Percentiles rank a stretch among this genome's conserved stretches.
Conservation (phyloP, 2,888 invertebrate species). For the Euspilapteryx auroguttella region DNA sequence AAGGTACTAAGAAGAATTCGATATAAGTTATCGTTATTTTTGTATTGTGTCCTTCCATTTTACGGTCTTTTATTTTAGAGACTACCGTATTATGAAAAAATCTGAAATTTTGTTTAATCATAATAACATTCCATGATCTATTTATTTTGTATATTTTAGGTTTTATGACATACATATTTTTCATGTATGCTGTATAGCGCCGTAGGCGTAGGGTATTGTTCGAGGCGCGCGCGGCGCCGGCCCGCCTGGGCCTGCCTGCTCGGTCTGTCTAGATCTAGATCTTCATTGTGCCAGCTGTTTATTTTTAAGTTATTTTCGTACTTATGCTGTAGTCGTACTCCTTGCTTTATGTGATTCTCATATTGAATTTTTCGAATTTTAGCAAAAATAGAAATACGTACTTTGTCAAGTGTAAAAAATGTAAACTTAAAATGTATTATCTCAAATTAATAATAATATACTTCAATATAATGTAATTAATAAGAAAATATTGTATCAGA, state of each 20-base stretch:
- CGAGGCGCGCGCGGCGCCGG: too few species aligned
- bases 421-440: slow-evolving; percentile 27
- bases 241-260: too few species aligned
- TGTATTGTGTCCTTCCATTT: slow-evolving; percentile 31
- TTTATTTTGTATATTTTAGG: slow-evolving; percentile 58
- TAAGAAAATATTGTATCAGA: slow-evolving; percentile 26
- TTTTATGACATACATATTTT: slow-evolving; percentile 49
- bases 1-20: too few species aligned
- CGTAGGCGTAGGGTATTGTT: slow-evolving; percentile 33
- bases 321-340: slow-evolving; percentile 44
- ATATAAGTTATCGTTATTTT: too few species aligned
- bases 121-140: slow-evolving; percentile 59
- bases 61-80: too few species aligned
- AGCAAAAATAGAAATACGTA: slow-evolving; percentile 35
- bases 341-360: slow-evolving; percentile 47
- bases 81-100: too few species aligned
- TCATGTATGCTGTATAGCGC: slow-evolving; percentile 42
- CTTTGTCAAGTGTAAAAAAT: slow-evolving; percentile 39
- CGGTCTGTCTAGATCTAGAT: too few species aligned
- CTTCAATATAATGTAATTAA: slow-evolving; percentile 14
- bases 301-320: slow-evolving; percentile 46
- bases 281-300: slow-evolving; percentile 59
- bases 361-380: slow-evolving; percentile 44
- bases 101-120: too few species aligned
- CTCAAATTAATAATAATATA: slow-evolving; percentile 14